These are phyloP conservation scores for Spilogale gracilis DNA, from an alignment of 2,113 vertebrate genomes.

Conservation along the genomic window DNA sequence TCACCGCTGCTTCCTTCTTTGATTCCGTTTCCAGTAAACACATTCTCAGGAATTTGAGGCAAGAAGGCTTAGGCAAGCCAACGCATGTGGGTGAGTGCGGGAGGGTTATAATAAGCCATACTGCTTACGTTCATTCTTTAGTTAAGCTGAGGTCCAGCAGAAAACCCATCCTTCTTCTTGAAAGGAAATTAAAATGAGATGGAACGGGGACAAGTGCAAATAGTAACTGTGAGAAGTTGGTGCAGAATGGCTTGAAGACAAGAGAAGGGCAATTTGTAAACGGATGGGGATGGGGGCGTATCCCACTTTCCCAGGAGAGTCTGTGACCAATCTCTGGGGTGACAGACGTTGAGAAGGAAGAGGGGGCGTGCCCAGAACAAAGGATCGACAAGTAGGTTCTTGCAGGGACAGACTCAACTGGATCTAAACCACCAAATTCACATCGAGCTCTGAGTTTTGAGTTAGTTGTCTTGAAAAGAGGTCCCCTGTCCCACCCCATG, in stretches of 20 bases:
- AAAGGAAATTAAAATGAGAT: background rate
- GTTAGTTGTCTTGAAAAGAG: background rate
- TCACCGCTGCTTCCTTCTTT: background rate
- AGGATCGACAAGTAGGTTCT: background rate
- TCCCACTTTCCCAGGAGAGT: background rate
- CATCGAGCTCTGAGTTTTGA: background rate
- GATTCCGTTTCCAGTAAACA: background rate
- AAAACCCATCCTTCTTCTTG: background rate
- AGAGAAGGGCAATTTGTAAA: background rate
- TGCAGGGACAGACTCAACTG: background rate
- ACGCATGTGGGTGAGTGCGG: fast-evolving
- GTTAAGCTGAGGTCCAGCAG: background rate
- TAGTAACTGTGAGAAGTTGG: background rate
- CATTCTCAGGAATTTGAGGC: background rate
- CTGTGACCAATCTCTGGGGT: background rate
- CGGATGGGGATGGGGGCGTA: no score
- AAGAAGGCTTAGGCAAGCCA: background rate
- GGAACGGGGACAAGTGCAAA: background rate
- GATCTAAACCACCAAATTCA: background rate
- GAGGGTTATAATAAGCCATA: background rate
- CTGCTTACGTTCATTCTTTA: background rate
- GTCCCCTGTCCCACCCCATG: background rate
- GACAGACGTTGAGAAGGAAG: background rate
- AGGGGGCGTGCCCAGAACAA: background rate
- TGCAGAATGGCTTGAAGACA: background rate